phyloP scores from a whole-genome alignment of 2,113 vertebrate species.

The Hucho hucho region DNA sequence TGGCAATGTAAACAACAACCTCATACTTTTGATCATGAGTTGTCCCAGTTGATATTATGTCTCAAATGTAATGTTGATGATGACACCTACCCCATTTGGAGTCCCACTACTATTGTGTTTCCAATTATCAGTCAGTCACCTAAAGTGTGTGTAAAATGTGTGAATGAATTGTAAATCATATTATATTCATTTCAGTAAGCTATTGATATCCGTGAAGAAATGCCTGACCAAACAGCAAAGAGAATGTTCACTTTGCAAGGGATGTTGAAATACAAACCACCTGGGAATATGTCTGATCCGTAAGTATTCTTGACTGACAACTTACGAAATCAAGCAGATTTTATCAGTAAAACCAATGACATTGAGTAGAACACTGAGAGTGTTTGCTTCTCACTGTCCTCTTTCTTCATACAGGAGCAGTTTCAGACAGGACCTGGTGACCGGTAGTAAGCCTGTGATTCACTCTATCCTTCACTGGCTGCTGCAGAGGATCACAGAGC shows the following conservation, averaged over 20 bases:
- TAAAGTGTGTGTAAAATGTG: neutral
- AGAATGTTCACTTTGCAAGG: slow-evolving; percentile 87
- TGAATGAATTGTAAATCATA: neutral
- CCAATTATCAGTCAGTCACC: neutral
- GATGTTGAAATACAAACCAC: slow-evolving; percentile 93
- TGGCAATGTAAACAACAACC: neutral
- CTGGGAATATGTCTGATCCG: slow-evolving; percentile 82
- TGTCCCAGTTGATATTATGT: too few relatives aligned
- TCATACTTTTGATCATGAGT: too few relatives aligned
- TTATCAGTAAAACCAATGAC: neutral
- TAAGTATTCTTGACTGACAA: slow-evolving; percentile 55
- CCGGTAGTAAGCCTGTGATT: slow-evolving; percentile 88
- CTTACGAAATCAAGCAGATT: neutral
- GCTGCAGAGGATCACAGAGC: slow-evolving; percentile 84
- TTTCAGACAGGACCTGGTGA: slow-evolving; percentile 91
- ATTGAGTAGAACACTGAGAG: slow-evolving; percentile 28
- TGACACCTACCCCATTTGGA: too few relatives aligned
- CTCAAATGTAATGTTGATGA: too few relatives aligned
- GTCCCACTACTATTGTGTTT: neutral
- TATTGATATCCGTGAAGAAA: slow-evolving; percentile 93
- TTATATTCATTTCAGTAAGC: slow-evolving; percentile 76
- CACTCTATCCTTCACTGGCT: slow-evolving; percentile 94
- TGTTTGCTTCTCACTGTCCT: neutral
- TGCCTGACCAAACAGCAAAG: slow-evolving; percentile 92
- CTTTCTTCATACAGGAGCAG: slow-evolving; percentile 74